Evolutionary conservation across 2,888 invertebrate genomes (phyloP).

Genomic region (Thymelicus acteon): DNA sequence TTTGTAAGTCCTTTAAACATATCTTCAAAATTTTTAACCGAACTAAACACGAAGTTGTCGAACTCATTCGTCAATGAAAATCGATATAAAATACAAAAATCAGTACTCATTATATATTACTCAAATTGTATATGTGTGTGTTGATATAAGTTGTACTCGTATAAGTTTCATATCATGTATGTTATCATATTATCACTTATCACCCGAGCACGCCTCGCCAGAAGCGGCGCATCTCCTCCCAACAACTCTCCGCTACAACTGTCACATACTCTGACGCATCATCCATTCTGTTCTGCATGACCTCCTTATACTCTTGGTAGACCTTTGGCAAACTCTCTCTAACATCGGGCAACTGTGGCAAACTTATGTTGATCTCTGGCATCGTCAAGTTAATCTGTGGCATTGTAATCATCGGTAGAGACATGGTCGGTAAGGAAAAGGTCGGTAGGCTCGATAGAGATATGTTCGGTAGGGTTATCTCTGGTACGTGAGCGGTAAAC

Average conservation of each 20-base stretch:
- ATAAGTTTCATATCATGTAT: too few relatives aligned
- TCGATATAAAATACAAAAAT: too few relatives aligned
- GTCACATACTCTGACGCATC: conserved; percentile 81
- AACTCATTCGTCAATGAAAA: too few relatives aligned
- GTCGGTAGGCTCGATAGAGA: conserved; percentile 50
- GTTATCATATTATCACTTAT: conserved; percentile 33
- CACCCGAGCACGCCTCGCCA: conserved; percentile 71
- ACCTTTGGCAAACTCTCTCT: conserved; percentile 68
- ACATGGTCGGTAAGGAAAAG: conserved; percentile 53
- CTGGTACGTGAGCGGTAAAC: conserved; percentile 49
- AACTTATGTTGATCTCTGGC: conserved; percentile 50
- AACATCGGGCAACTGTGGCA: conserved; percentile 65
- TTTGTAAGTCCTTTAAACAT: too few relatives aligned
- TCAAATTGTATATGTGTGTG: too few relatives aligned
- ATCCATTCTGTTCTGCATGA: conserved; percentile 76
- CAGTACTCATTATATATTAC: too few relatives aligned
- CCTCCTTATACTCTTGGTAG: conserved; percentile 73
- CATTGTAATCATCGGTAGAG: conserved; percentile 37
- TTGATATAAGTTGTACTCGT: too few relatives aligned
- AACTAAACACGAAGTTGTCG: too few relatives aligned
- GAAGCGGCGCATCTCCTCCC: conserved; percentile 71
- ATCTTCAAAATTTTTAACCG: too few relatives aligned
- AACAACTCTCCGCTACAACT: conserved; percentile 81
- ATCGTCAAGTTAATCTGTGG: conserved; percentile 53
- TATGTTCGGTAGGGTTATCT: conserved; percentile 52